Evolutionary conservation across 2,888 invertebrate genomes (phyloP), one percentile per base, ranked within the genome.

Genomic region (Gibbula magus): DNA sequence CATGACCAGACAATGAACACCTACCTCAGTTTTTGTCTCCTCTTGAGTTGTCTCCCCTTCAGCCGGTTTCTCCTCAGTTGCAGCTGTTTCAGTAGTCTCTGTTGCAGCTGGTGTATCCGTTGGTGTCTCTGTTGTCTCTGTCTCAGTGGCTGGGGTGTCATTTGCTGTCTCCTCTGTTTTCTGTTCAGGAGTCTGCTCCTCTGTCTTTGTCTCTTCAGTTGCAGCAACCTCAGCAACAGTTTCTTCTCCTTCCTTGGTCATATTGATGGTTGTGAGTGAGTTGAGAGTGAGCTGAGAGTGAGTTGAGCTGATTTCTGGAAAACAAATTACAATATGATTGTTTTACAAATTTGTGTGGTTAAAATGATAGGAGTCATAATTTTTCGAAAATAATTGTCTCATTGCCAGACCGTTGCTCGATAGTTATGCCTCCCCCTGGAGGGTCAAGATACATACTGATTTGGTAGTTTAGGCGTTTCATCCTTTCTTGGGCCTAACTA

Each of bases 181-280:
- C 16, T 75, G 54, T 18, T 75, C 75, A 54, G 29, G 22, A 18
- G 25, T 32, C 5, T 35, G 35, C 2, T 70, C 70, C n/a, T 32
- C 39, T 16, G 70, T 70, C 70, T 70, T 70, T 10, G 35, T 35
- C 32, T 70, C 70, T 7, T 70, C 70, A 20, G 70, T 10, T 35
- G 70, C 70, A 29, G 25, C 61, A 29, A 29, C 29, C 61, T 61
- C 61, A 61, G 29, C 61, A 29, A 61, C 61, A 61, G 61, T 61
- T 70, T 70, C 39, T 39, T 70, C 70, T 35, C 70, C 70, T 32
- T 70, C 70, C 39, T 70, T 70, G 70, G 70, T 70, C 70, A 70
- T 70, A 13, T 18, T 70, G 70, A 61, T 29, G 61, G 16, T 61
- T 29, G 61, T 25, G 16, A 16, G 25, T 25, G 22, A 22, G 4